Conservation (phyloP, 1,140 invertebrate genomes). For the Orchestia grillus region DNA sequence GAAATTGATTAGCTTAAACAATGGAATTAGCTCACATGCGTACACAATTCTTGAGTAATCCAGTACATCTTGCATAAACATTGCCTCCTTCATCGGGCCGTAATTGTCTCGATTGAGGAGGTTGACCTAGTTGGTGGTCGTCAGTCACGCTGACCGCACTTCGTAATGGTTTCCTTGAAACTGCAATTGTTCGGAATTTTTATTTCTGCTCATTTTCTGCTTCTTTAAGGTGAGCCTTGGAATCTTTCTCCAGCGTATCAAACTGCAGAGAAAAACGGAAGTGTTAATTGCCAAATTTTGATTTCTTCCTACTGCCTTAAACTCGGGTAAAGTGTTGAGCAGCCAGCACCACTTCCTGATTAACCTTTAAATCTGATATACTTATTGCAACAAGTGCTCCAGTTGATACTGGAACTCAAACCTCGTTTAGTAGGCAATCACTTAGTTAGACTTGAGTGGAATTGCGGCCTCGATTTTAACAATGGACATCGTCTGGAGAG, state of each 20-base stretch:
- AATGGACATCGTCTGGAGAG: constrained; percentile 13
- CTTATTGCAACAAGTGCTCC: neutral
- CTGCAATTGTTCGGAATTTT: constrained; percentile 14
- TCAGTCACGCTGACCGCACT: constrained; percentile 27
- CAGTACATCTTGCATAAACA: neutral
- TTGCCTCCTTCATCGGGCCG: neutral
- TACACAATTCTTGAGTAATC: neutral
- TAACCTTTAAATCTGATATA: neutral
- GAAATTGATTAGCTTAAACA: neutral
- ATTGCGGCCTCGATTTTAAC: neutral
- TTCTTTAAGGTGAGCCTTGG: constrained; percentile 18
- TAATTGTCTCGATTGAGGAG: neutral
- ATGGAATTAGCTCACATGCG: neutral
- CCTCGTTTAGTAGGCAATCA: neutral
- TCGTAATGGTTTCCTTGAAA: constrained; percentile 26
- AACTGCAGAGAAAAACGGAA: neutral
- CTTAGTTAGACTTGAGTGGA: neutral
- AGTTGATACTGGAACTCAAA: neutral
- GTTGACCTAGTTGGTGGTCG: neutral
- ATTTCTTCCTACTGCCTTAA: neutral
- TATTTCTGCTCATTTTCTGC: neutral
- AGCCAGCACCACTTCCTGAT: neutral
- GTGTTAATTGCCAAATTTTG: neutral
- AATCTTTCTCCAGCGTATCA: neutral
- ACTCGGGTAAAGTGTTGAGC: neutral